Evolutionary conservation across 2,888 invertebrate genomes (phyloP).

Genomic region (Plebejus melissa): DNA sequence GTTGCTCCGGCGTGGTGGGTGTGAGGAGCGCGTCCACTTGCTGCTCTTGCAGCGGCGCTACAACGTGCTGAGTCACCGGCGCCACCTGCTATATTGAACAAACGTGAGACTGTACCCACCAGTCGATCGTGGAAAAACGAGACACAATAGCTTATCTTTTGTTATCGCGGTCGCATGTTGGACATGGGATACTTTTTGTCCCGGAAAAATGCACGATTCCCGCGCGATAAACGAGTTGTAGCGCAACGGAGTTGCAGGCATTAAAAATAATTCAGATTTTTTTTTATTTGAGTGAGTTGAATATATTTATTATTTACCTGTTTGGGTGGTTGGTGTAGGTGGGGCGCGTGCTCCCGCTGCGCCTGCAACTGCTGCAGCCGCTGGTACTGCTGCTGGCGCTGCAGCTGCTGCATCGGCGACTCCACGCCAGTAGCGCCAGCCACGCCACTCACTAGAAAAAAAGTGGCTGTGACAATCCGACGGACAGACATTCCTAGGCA

Average conservation of each 20-base stretch:
- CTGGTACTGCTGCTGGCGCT: constrained; percentile 82
- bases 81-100: constrained; percentile 38
- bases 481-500: too few species aligned
- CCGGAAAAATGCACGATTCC: too few species aligned
- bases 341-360: constrained; percentile 76
- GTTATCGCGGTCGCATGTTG: too few species aligned
- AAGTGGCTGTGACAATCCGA: too few species aligned
- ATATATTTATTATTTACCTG: constrained; percentile 45
- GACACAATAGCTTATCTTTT: too few species aligned
- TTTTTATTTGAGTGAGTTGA: too few species aligned
- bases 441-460: constrained; percentile 38
- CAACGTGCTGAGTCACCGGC: constrained; percentile 61
- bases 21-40: constrained; percentile 60
- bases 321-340: constrained; percentile 63
- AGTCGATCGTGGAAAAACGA: too few species aligned
- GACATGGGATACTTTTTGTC: too few species aligned
- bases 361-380: constrained; percentile 81
- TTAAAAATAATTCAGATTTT: too few species aligned
- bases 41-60: constrained; percentile 54
- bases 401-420: constrained; percentile 67
- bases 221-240: too few species aligned
- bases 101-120: too few species aligned
- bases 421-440: constrained; percentile 47
- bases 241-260: too few species aligned
- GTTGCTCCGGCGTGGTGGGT: constrained; percentile 59